phyloP scores from a whole-genome alignment of 2,113 vertebrate species.

The Phainopepla nitens region DNA sequence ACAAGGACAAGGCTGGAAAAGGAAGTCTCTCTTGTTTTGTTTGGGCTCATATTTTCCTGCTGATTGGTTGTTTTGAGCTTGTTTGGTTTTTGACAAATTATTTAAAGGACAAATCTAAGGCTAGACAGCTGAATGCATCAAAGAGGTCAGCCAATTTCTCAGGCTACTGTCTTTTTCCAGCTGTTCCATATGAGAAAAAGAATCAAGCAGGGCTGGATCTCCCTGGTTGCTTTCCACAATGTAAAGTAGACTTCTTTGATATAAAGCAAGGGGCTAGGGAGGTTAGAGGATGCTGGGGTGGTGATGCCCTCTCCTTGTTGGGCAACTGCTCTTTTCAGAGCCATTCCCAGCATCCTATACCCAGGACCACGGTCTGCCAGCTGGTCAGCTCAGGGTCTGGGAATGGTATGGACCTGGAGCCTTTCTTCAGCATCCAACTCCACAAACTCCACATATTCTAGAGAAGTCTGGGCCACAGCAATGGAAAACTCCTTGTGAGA shows the following conservation, averaged over 20 bases:
- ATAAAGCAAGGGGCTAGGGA: neutral
- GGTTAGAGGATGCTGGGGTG: neutral
- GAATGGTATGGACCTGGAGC: neutral
- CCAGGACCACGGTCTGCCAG: neutral
- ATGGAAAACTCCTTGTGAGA: neutral
- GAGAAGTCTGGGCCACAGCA: neutral
- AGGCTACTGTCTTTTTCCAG: slow-evolving; percentile 35
- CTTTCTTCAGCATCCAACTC: neutral
- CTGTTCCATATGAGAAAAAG: neutral
- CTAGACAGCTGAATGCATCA: slow-evolving; percentile 1
- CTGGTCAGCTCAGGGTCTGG: neutral
- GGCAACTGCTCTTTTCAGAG: neutral
- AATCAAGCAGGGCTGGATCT: neutral
- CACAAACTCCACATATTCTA: neutral
- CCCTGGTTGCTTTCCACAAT: neutral
- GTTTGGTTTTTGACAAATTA: slow-evolving; percentile 6
- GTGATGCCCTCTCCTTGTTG: neutral
- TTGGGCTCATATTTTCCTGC: neutral
- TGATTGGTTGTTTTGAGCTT: slow-evolving; percentile 8
- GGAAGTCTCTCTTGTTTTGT: slow-evolving; percentile 24
- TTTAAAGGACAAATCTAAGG: slow-evolving; percentile 22
- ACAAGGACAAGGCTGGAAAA: slow-evolving; percentile 24
- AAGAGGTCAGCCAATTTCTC: slow-evolving; percentile 29
- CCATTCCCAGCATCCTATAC: neutral
- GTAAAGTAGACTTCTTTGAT: neutral